These are phyloP conservation scores for Salmo trutta DNA, from an alignment of 2,797 vertebrate species.

Conservation along the genomic window DNA sequence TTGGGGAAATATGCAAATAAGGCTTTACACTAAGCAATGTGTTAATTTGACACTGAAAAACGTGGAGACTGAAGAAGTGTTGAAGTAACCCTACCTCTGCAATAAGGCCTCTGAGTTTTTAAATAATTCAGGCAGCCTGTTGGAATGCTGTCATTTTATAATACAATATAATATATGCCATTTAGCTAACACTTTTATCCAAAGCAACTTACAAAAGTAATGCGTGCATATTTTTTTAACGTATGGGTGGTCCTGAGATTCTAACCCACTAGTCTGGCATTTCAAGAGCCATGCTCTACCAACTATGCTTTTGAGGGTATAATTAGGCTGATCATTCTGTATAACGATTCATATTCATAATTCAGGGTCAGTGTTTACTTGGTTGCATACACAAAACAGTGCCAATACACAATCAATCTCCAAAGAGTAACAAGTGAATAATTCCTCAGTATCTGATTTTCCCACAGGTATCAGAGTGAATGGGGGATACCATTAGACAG, in stretches of 20 bases:
- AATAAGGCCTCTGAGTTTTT: constrained; percentile 40
- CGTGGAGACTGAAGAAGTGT: constrained; percentile 41
- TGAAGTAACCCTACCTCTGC: constrained; percentile 56
- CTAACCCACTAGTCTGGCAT: background rate
- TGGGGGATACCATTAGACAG: constrained; percentile 59
- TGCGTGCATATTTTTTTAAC: constrained; percentile 9
- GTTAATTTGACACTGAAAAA: constrained; percentile 53
- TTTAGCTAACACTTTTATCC: background rate
- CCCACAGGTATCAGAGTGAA: constrained; percentile 50
- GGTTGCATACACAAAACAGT: background rate
- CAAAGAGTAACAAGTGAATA: too few relatives aligned
- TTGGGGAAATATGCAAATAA: constrained; percentile 56
- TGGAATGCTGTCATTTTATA: constrained; percentile 50
- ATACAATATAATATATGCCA: constrained; percentile 32
- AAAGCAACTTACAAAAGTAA: background rate
- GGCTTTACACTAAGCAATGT: constrained; percentile 37
- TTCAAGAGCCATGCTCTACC: background rate
- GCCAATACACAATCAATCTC: background rate
- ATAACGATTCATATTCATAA: background rate
- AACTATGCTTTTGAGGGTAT: background rate
- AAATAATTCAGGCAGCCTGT: constrained; percentile 43
- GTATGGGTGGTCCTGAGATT: background rate
- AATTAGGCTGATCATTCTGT: background rate
- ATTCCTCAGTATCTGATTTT: constrained; percentile 61
- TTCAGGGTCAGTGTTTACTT: background rate